Evolutionary conservation across 2,113 vertebrate genomes (phyloP), one percentile per base, ranked within the genome.

Genomic region (Prunella himalayana): DNA sequence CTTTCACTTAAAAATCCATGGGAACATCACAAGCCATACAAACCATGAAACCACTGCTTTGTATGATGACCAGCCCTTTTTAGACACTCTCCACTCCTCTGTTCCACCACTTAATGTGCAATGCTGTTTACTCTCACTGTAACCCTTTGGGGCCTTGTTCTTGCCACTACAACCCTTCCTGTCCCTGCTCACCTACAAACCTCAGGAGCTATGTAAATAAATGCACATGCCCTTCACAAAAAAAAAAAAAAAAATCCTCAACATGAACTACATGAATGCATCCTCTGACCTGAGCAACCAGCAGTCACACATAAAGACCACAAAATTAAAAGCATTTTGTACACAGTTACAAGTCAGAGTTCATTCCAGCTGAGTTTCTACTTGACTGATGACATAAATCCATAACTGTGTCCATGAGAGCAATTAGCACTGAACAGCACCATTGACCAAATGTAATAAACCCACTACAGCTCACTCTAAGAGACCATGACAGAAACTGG

Each of bases 1-100:
- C 50, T 90, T 92, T 88, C 82, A 94, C 75, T 94, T 77, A 92
- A 88, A 90, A 93, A 90, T 79, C 63, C 66, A 90, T 42, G 75
- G 59, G 82, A 93, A 90, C 59, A 72, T 35, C 69, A 65, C 15
- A 65, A 82, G 45, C 37, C 50, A 53, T 11, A 82, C 35, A 68
- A 90, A 72, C 21, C 11, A 75, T 3, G 49, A 84, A 94, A 82
- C 53, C 61, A 30, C 30, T 39, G 11, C 12, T 15, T 87, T 78
- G 35, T 51, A 54, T 30, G 24, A 68, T 39, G 49, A 79, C 22
- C 45, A 89, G 21, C 15, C 7, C 66, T 82, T 89, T 27, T 89
- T 27, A 77, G n/a, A 59, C 49, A 75, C 35, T 82, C 85, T 31
- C 71, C 39, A 73, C 31, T 77, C 15, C 47, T 50, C 63, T 37